Conservation (phyloP, 2,113 vertebrate genomes). For the Neolamprologus ventralis region DNA sequence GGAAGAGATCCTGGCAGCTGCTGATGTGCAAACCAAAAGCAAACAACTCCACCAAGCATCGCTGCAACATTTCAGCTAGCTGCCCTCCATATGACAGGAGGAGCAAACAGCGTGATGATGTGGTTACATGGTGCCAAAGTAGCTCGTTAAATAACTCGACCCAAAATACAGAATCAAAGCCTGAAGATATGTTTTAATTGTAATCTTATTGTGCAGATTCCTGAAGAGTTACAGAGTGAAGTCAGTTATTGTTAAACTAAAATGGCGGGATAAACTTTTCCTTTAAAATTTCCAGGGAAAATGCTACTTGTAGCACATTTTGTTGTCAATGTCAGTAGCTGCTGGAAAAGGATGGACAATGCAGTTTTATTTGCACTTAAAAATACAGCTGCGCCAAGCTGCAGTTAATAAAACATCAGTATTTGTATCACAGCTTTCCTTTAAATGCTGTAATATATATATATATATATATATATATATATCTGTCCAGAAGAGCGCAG, state of each 20-base stretch:
- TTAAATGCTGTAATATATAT: neutral
- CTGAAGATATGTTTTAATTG: neutral
- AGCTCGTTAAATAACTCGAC: neutral
- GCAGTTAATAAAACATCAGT: neutral
- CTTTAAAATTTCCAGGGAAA: neutral
- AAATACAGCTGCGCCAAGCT: neutral
- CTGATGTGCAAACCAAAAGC: neutral
- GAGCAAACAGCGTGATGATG: neutral
- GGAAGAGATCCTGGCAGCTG: neutral
- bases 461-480: neutral
- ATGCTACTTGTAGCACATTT: neutral
- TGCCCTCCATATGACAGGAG: neutral
- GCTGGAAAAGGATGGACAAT: neutral
- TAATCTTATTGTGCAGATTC: neutral
- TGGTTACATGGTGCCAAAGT: neutral
- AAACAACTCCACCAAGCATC: neutral
- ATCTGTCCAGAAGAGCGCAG: neutral
- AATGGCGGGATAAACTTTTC: neutral
- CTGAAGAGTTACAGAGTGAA: neutral
- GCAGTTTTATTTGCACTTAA: neutral
- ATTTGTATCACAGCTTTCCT: neutral
- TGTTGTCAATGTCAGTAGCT: neutral
- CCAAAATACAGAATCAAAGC: neutral
- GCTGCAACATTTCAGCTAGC: neutral
- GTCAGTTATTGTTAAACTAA: neutral